phyloP scores from a whole-genome alignment of 2,797 vertebrate species.

The Eulemur albifrons region DNA sequence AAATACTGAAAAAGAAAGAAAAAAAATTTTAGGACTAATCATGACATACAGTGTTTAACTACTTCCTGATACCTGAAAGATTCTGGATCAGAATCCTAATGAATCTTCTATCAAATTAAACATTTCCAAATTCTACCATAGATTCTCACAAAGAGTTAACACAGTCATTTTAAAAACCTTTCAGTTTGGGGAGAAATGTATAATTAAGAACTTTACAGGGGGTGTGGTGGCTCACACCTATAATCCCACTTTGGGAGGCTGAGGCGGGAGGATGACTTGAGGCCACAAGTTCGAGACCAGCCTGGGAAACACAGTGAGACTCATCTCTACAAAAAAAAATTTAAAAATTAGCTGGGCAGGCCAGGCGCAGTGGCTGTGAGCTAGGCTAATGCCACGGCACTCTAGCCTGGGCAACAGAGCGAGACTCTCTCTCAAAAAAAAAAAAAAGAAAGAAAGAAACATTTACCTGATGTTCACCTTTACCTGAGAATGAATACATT shows the following conservation, averaged over 20 bases:
- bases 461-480: neutral
- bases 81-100: slow-evolving; percentile 24
- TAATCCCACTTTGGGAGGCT: too few species aligned
- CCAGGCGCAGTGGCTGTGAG: too few species aligned
- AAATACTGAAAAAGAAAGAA: neutral
- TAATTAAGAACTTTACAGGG: slow-evolving; percentile 16
- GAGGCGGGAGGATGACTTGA: too few species aligned
- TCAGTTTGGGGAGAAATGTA: neutral
- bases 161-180: neutral
- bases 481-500: neutral
- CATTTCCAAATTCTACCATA: neutral
- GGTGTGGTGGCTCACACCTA: too few species aligned
- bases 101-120: slow-evolving; percentile 16
- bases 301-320: too few species aligned
- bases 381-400: too few species aligned
- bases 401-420: too few species aligned
- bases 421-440: too few species aligned
- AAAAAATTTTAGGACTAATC: slow-evolving; percentile 9
- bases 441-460: neutral
- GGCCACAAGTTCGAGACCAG: too few species aligned
- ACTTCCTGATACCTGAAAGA: neutral
- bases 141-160: neutral
- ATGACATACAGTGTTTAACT: neutral
- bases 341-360: too few species aligned
- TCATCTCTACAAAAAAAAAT: too few species aligned